Conservation (phyloP, 2,888 invertebrate species). For the Perdita meconis region DNA sequence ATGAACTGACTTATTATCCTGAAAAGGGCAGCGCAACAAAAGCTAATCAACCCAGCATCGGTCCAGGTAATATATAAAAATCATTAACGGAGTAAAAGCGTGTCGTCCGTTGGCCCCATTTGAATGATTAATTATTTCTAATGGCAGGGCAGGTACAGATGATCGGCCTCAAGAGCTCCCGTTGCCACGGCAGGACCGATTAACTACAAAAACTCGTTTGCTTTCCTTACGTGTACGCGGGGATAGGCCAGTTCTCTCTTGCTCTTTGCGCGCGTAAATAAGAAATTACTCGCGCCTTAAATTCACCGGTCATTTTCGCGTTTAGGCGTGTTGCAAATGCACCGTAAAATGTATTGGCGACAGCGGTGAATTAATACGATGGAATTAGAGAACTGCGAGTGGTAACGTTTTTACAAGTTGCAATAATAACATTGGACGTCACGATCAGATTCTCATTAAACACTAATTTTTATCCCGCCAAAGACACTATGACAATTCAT, state of each 20-base stretch:
- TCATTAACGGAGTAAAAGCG: slow-evolving; percentile 59
- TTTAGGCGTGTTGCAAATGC: slow-evolving; percentile 22
- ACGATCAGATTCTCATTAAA: not conserved
- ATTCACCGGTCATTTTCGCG: slow-evolving; percentile 22
- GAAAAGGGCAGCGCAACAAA: slow-evolving; percentile 22
- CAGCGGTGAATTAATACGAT: slow-evolving; percentile 5
- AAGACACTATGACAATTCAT: too few relatives aligned
- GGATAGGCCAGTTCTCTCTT: slow-evolving; percentile 25
- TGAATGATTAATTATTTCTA: slow-evolving; percentile 74
- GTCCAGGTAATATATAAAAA: slow-evolving; percentile 51
- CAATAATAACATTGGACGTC: too few relatives aligned
- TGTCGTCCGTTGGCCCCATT: slow-evolving; percentile 64
- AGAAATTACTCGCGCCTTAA: slow-evolving; percentile 38
- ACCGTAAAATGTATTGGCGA: slow-evolving; percentile 7
- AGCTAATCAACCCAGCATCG: slow-evolving; percentile 37
- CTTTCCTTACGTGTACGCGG: slow-evolving; percentile 23
- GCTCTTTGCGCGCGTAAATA: slow-evolving; percentile 11
- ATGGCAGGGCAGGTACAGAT: slow-evolving; percentile 58
- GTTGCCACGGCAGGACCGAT: slow-evolving; percentile 51
- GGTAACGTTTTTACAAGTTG: too few relatives aligned
- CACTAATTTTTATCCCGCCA: too few relatives aligned
- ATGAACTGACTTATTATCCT: slow-evolving; percentile 25
- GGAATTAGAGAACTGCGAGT: slow-evolving; percentile 12
- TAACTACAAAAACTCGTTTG: slow-evolving; percentile 66
- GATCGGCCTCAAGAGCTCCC: slow-evolving; percentile 37